Conservation (phyloP, 2,888 invertebrate genomes). For the Netelia inedita region DNA sequence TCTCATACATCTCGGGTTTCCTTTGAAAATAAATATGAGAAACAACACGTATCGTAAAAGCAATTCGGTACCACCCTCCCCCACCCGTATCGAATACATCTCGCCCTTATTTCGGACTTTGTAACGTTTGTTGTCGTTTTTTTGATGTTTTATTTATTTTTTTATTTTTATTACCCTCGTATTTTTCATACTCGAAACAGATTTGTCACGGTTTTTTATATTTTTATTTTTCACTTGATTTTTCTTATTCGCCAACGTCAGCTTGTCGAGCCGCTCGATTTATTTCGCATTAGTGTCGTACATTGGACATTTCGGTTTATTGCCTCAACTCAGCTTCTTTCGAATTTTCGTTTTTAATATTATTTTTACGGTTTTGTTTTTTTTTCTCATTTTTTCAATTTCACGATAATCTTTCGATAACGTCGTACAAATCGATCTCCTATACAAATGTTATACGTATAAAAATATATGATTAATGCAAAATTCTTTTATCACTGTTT, state of each 20-base stretch:
- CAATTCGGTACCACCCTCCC: conserved; percentile 18
- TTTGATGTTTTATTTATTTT: neutral
- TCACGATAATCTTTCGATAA: no score
- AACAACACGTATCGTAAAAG: conserved; percentile 33
- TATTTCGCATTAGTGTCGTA: neutral
- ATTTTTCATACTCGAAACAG: conserved; percentile 19
- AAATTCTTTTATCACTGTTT: no score
- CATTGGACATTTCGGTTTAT: no score
- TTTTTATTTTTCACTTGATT: neutral
- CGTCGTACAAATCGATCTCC: no score
- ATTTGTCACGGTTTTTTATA: neutral
- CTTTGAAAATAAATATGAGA: conserved; percentile 10
- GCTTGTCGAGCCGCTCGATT: neutral
- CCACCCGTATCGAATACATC: conserved; percentile 11
- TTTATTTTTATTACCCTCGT: conserved; percentile 31
- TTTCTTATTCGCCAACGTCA: no score
- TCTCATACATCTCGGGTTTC: neutral
- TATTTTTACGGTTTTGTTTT: neutral
- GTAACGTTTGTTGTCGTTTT: conserved; percentile 9
- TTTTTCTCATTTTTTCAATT: no score
- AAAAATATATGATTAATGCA: no score
- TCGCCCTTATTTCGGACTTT: conserved; percentile 26
- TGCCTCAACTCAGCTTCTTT: no score
- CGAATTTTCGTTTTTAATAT: no score
- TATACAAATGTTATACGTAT: no score